Conservation (phyloP, 2,113 vertebrate species). For the Sinocyclocheilus grahami region DNA sequence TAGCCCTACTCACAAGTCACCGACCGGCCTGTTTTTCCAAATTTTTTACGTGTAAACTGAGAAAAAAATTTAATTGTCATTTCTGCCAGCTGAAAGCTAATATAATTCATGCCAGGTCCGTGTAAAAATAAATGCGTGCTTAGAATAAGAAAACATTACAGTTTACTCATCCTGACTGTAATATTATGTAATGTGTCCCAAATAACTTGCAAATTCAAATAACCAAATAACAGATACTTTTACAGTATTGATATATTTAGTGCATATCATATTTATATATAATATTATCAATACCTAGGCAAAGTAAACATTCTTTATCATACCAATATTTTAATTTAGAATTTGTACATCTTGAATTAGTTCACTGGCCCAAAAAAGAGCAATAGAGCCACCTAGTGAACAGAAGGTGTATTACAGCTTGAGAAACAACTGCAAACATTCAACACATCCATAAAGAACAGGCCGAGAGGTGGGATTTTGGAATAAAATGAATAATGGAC, state of each 20-base stretch:
- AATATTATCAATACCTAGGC: not conserved
- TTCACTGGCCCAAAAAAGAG: not conserved
- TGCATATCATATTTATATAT: not conserved
- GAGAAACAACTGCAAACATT: not conserved
- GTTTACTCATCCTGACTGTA: not conserved
- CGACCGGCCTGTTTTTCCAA: not conserved
- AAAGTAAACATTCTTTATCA: not conserved
- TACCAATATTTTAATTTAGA: not conserved
- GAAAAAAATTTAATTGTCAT: too few species aligned
- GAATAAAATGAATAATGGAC: not conserved
- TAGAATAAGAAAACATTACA: slow-evolving; percentile 1
- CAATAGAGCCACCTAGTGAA: slow-evolving; percentile 68
- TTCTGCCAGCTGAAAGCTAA: too few species aligned
- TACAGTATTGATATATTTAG: not conserved
- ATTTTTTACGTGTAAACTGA: too few species aligned
- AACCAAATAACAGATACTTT: not conserved
- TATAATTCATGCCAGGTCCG: too few species aligned
- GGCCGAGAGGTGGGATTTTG: not conserved
- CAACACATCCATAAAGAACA: not conserved
- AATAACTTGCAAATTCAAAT: not conserved
- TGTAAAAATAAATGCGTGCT: not conserved
- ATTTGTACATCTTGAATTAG: not conserved
- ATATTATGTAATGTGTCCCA: not conserved
- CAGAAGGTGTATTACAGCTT: slow-evolving; percentile 30
- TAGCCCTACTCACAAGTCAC: not conserved